Evolutionary conservation across 2,113 vertebrate species (phyloP), one percentile per base, ranked within the genome.

Genomic region (Physeter macrocephalus): DNA sequence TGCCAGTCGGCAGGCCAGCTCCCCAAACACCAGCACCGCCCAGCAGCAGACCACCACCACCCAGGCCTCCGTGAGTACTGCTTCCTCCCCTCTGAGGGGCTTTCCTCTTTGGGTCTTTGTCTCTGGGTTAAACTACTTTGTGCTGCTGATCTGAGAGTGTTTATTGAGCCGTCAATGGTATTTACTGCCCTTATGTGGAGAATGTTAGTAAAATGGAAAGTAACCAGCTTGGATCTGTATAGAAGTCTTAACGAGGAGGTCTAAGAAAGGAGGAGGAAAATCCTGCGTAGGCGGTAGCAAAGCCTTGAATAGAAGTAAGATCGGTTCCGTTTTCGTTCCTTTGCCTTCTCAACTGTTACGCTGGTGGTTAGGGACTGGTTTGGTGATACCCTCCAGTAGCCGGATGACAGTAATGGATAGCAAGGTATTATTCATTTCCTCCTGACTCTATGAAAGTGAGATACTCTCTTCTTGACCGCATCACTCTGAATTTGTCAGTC

Each of bases 1-100:
- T 97, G 99, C 99, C 74, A 99, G 99, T 94, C 99, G 99, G 59
- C 99, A 99, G 97, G 99, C 99, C 93, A 99, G 98, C 97, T 99
- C 99, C 59, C 98, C 99, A 34, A 99, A 98, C 98, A 99, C 99
- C 94, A 99, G 99, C 96, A 98, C 83, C 0, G 21, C 99, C 2
- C 98, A 99, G 0, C 99, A 99, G 84, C 99, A 99, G 92, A 97
- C 99, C 31, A 98, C 99, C 96, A 99, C 99, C 85, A 99, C 99
- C 39, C 99, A 99, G 98, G 98, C 99, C 92, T 99, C 98, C 17
- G 98, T 99, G 98, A 98, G 99, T 99, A 89, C 93, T 13, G 80
- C 49, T 3, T 3, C 74, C 11, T 49, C 13, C 80, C 92, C 66
- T 0, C 49, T 0, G 6, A 46, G 0, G 59, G 31, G 6, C 2